Conservation (phyloP, 2,113 vertebrate species). For the Pseudorhombus dupliciocellatus region DNA sequence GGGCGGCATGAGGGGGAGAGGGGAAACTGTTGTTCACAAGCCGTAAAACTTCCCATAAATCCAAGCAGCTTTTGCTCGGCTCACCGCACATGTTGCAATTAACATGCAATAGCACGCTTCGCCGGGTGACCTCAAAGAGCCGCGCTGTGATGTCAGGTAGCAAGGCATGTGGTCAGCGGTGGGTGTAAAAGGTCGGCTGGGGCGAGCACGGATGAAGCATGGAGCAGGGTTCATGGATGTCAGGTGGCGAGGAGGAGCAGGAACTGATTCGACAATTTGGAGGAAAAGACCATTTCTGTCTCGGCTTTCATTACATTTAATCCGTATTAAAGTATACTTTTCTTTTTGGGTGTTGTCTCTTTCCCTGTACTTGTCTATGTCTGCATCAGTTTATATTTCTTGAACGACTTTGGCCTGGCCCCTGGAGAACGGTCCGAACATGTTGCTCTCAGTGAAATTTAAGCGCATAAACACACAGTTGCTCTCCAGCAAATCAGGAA, state of each 20-base stretch:
- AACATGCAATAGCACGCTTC: constrained; percentile 65
- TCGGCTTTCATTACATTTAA: not conserved
- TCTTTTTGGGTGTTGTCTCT: constrained; percentile 20
- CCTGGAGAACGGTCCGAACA: constrained; percentile 34
- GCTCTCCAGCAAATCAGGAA: constrained; percentile 25
- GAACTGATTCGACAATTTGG: not conserved
- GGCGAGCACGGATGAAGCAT: constrained; percentile 46
- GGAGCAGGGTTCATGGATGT: constrained; percentile 46
- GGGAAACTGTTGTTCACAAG: constrained; percentile 59
- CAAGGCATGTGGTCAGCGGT: constrained; percentile 54
- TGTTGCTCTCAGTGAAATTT: constrained; percentile 53
- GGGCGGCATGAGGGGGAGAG: not conserved
- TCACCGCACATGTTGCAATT: constrained; percentile 72
- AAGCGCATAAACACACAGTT: constrained; percentile 56
- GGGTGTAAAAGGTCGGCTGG: constrained; percentile 61
- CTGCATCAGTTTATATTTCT: constrained; percentile 3
- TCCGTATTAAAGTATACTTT: not conserved
- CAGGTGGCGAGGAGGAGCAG: constrained; percentile 46
- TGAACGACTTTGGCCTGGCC: constrained; percentile 3
- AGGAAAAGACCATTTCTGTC: not conserved
- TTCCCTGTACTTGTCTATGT: constrained; percentile 7
- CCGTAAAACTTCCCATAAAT: constrained; percentile 69
- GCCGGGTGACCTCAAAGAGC: constrained; percentile 65
- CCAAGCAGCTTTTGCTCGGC: constrained; percentile 50
- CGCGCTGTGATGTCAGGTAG: constrained; percentile 60